Evolutionary conservation across 2,113 vertebrate species (phyloP), one percentile per base, ranked within the genome.

Genomic region (Struthio camelus): DNA sequence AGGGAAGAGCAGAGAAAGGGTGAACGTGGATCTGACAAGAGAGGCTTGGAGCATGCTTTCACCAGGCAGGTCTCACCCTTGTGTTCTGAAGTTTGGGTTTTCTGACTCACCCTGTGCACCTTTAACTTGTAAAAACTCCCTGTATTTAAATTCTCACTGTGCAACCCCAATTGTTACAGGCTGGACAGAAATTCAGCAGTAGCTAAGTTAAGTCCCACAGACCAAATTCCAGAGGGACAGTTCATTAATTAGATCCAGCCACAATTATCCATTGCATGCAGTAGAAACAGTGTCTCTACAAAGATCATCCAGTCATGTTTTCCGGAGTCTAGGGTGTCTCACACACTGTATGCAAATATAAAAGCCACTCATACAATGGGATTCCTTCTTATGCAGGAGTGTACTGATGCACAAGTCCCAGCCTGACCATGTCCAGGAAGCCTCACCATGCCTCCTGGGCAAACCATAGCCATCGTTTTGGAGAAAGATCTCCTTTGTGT

Each of bases 241-340:
- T 54, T 50, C 36, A 28, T 1, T 23, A 50, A 82, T 17, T 10
- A 44, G 9, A 79, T 65, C 78, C 64, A 96, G 70, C 61, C 50
- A 59, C 50, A 66, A 76, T 9, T 58, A 32, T n/a, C 65, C 82
- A 72, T 91, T 95, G 91, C 95, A 96, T 95, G 94, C 89, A 91
- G 72, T 90, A 93, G 81, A 27, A 80, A 90, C 30, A 28, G 36
- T 25, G 36, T 92, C 46, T 89, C 80, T 86, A 36, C 42, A 76
- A 62, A 28, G 27, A 92, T 59, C 90, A 93, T 89, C 73, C 88
- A 87, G 73, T 73, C 77, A 76, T 89, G 92, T 87, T 94, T 80
- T 80, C 61, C 58, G 56, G 62, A 61, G 80, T 80, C 61, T 23
- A 90, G 66, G 70, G 77, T 69, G 44, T 86, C 38, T 58, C 2